Base-by-base conservation (phyloP, 1,140 invertebrate genomes). In the Brachionus asplanchnoidis region DNA sequence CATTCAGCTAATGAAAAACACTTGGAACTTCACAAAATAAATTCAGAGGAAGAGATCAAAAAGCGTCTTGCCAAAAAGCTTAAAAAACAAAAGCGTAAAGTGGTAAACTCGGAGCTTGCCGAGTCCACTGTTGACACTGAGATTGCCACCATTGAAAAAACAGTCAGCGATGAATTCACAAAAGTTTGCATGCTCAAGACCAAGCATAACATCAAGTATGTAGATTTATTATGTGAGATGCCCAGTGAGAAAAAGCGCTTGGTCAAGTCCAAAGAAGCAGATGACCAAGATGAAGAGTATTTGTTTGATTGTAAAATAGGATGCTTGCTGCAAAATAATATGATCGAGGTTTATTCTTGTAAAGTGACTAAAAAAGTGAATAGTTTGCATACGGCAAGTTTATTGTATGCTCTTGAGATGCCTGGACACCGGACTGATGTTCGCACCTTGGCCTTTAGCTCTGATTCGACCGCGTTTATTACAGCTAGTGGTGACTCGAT, bases 401-500 rank as follows among this genome's bases (percentile, higher is more conserved):
- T 44, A 96, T 96, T 92, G 1, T 89, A 91, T 77, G 90, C 91
- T 44, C 90, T 95, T 1, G 90, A 89, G 7, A 89, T 91, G 53
- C 90, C 92, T 42, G 97, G 96, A 1, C 97, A 99, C 91, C 93
- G 95, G 65, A 94, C 93, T 68, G 94, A 98, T 89, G 93, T 97
- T 2, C 91, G 95, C 46, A 93, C 93, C 44, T 90, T 99, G 14
- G 92, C 93, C 73, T 97, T 99, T 87, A 97, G 95, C 88, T 95
- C 95, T 23, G 96, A 99, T 84, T 89, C 89, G 80, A 88, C 87
- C 4, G 88, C 89, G 28, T 87, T 92, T 85, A 92, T 94, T 17
- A 95, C 96, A 0, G 95, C 93, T 0, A 94, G 95, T 87, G 92
- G 92, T 4, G 95, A 97, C 86, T 93, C 93, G 23, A 90, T 97